Conservation (phyloP, 2,888 invertebrate genomes). For the Tachina grossa region DNA sequence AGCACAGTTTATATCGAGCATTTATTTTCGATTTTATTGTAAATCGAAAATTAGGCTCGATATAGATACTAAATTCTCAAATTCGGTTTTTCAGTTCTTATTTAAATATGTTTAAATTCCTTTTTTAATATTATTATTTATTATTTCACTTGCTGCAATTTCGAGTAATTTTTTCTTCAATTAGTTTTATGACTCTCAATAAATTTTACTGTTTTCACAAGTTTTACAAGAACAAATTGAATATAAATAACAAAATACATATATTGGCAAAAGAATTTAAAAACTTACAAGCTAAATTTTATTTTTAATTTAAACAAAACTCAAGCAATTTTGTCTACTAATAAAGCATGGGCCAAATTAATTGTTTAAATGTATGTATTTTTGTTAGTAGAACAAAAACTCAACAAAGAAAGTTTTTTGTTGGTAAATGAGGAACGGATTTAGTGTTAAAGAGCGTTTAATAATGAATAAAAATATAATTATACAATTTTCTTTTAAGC, state of each 20-base stretch:
- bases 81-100: constrained; percentile 31
- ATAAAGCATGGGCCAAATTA: constrained; percentile 12
- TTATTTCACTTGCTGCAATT: constrained; percentile 22
- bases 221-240: constrained; percentile 54
- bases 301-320: constrained; percentile 42
- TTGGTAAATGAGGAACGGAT: constrained; percentile 25
- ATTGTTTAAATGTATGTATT: neutral
- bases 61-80: neutral
- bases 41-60: no score
- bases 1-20: no score
- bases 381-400: constrained; percentile 8
- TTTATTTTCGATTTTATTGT: no score
- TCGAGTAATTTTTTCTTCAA: constrained; percentile 35
- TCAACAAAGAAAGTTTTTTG: constrained; percentile 1
- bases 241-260: constrained; percentile 31
- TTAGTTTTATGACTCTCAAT: constrained; percentile 23
- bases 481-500: constrained; percentile 15
- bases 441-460: constrained; percentile 22
- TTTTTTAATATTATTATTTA: constrained; percentile 26
- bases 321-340: constrained; percentile 27
- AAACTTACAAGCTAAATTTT: constrained; percentile 63
- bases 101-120: constrained; percentile 36
- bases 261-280: constrained; percentile 53
- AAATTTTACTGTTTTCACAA: constrained; percentile 46
- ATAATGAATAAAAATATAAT: constrained; percentile 22